phyloP scores from a whole-genome alignment of 2,888 invertebrate genomes.

The Phaonia tiefii region DNA sequence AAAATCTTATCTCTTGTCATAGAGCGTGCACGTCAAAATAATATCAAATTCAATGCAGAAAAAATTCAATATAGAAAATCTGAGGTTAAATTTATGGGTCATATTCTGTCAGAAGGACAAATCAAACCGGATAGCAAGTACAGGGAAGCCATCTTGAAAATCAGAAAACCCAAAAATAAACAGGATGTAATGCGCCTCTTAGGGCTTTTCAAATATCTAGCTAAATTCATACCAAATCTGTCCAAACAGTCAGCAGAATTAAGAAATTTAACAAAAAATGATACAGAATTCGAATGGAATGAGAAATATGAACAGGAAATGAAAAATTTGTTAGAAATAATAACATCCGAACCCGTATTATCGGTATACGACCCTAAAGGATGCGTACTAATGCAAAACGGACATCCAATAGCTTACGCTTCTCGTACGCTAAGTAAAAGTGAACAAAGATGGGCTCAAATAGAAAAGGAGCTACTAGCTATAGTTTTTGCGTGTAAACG shows the following conservation, averaged over 20 bases:
- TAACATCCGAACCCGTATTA: slow-evolving; percentile 55
- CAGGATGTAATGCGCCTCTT: slow-evolving; percentile 35
- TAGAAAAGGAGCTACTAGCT: slow-evolving; percentile 67
- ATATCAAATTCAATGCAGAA: too few species aligned
- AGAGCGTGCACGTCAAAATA: too few species aligned
- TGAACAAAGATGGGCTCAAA: too few species aligned
- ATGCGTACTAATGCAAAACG: too few species aligned
- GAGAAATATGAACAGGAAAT: slow-evolving; percentile 40
- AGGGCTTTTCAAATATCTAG: slow-evolving; percentile 45
- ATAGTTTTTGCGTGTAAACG: slow-evolving; percentile 48
- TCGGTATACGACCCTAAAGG: slow-evolving; percentile 48
- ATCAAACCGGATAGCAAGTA: slow-evolving; percentile 36
- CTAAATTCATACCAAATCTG: slow-evolving; percentile 41
- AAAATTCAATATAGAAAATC: slow-evolving; percentile 48
- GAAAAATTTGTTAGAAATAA: slow-evolving; percentile 51
- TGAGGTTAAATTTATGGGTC: slow-evolving; percentile 49
- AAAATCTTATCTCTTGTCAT: too few species aligned
- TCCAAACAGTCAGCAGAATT: slow-evolving; percentile 47
- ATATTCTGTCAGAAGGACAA: slow-evolving; percentile 22
- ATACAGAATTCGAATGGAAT: slow-evolving; percentile 28
- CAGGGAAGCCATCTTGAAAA: slow-evolving; percentile 22
- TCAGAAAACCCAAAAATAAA: slow-evolving; percentile 35
- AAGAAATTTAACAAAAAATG: slow-evolving; percentile 53
- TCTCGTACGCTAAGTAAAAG: too few species aligned
- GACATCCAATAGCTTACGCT: too few species aligned